Percentiles rank a stretch among this genome's conserved stretches.
phyloP scores from a whole-genome alignment of 2,113 vertebrate genomes.

The Hystrix brachyura region DNA sequence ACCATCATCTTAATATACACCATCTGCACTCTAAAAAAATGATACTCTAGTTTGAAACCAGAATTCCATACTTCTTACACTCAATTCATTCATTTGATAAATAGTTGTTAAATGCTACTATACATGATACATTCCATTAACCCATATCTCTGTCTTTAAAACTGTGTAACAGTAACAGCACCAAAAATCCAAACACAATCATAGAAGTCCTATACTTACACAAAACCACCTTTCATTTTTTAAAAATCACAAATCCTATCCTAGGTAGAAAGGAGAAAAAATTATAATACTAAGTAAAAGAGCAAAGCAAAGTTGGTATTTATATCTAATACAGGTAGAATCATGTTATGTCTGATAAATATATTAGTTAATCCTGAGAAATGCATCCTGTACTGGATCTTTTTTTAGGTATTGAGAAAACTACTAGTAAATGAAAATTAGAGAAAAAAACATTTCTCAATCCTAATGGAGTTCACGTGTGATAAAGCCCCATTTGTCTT shows the following conservation, averaged over 20 bases:
- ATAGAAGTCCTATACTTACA: neutral
- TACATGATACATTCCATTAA: neutral
- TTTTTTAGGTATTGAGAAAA: constrained; percentile 1
- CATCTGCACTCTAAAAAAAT: neutral
- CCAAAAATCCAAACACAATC: neutral
- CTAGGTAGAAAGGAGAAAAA: neutral
- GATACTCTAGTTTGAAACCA: neutral
- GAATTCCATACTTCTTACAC: neutral
- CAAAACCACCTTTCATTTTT: neutral
- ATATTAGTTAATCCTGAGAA: neutral
- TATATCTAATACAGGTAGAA: neutral
- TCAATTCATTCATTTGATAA: neutral
- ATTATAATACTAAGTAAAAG: neutral
- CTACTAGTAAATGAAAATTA: neutral
- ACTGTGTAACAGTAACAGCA: neutral
- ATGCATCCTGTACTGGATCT: neutral
- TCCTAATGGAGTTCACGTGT: neutral
- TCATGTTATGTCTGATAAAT: neutral
- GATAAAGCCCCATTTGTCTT: neutral
- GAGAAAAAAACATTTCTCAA: neutral
- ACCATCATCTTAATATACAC: neutral
- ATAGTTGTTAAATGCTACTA: neutral
- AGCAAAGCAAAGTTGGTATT: neutral
- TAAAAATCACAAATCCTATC: neutral
- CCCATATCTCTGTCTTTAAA: neutral